A percentile compares a stretch with the other conserved stretches of the same genome.
Conservation (phyloP, 2,113 vertebrate genomes). For the Onychorhynchus coronatus region DNA sequence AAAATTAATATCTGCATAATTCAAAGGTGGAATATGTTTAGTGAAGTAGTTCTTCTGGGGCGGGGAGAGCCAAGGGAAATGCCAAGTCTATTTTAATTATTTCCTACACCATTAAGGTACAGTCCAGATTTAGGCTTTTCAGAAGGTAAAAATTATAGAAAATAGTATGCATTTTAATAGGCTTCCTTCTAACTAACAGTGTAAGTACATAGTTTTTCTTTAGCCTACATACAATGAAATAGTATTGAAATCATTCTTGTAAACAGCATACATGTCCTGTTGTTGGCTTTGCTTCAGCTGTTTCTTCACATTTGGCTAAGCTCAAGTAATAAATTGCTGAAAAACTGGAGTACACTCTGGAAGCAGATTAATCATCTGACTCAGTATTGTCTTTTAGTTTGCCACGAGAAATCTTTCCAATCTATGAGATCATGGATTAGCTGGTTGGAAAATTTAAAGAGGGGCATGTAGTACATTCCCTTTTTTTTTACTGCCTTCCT, state of each 20-base stretch:
- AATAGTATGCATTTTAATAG: neutral
- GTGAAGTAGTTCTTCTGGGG: neutral
- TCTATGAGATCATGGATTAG: conserved; percentile 64
- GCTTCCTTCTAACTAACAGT: neutral
- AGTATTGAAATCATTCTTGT: neutral
- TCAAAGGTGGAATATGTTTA: neutral
- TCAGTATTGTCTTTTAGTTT: conserved; percentile 50
- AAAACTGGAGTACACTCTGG: conserved; percentile 22
- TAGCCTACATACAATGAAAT: neutral
- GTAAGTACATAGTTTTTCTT: neutral
- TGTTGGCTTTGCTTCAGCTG: conserved; percentile 38
- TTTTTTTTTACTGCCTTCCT: neutral
- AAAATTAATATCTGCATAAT: neutral
- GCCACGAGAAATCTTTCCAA: conserved; percentile 56
- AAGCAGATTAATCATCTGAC: conserved; percentile 62
- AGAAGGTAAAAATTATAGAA: neutral
- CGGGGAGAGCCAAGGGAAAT: neutral
- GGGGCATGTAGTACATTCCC: neutral
- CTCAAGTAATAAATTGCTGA: conserved; percentile 34
- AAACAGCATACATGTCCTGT: neutral
- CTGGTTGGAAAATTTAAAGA: conserved; percentile 36
- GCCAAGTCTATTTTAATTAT: neutral
- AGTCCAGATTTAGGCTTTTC: neutral
- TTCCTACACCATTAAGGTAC: neutral
- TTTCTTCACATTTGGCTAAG: conserved; percentile 56